phyloP scores from a whole-genome alignment of 2,797 vertebrate species.

The Onychomys torridus region DNA sequence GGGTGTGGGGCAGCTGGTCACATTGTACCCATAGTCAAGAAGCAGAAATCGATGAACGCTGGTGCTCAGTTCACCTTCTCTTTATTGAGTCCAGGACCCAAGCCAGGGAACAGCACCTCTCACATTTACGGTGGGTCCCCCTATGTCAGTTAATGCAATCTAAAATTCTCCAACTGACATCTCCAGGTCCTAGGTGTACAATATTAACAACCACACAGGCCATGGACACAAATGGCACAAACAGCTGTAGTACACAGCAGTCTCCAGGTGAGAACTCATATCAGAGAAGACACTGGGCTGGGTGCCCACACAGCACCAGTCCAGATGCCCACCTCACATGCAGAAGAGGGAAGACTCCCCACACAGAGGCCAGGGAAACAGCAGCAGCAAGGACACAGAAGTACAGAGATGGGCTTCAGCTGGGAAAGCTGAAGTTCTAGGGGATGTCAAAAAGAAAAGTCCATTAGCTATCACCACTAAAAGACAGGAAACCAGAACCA shows the following conservation, averaged over 20 bases:
- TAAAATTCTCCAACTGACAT: neutral
- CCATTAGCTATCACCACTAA: neutral
- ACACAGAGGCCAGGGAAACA: neutral
- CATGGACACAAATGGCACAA: neutral
- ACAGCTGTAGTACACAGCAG: neutral
- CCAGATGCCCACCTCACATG: neutral
- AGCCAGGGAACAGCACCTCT: too few relatives aligned
- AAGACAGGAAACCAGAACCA: neutral
- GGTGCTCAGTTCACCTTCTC: neutral
- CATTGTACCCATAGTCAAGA: too few relatives aligned
- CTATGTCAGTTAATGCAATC: too few relatives aligned
- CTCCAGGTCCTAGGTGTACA: too few relatives aligned
- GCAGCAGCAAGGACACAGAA: neutral
- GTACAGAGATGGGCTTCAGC: too few relatives aligned
- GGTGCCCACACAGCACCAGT: neutral
- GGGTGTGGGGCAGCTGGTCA: too few relatives aligned
- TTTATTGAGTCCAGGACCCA: neutral
- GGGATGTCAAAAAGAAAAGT: neutral
- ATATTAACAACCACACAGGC: neutral
- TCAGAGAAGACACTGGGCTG: neutral
- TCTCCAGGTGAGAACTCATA: neutral
- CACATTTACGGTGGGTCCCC: neutral
- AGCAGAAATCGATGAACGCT: too few relatives aligned
- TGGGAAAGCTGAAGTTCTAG: neutral
- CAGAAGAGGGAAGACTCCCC: neutral